Base-by-base conservation (phyloP, 2,888 invertebrate species). In the Meteorus colon region DNA sequence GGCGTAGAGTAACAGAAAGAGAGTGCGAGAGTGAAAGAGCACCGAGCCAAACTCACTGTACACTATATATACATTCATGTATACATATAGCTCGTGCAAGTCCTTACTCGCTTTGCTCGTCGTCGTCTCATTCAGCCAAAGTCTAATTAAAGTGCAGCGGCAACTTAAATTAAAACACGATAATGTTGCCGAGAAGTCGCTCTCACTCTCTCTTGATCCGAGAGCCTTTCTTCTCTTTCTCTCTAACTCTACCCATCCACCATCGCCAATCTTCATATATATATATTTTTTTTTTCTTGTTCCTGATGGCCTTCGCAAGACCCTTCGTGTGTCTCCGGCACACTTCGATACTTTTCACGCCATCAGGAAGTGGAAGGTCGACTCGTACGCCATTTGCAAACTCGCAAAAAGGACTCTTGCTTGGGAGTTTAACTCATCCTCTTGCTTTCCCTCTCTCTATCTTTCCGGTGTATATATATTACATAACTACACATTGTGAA, bases 111-210 rank as follows among this genome's bases (percentile, higher is more conserved):
- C 69, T 84, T 83, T 80, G 81, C 83, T 79, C 80, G 81, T 80
- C 82, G 83, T 83, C 81, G 84, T 85, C 79, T 85, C 84, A 84
- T 86, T 87, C 85, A 84, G 81, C 79, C 86, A 79, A 86, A 88
- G 86, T 88, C 88, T 88, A 88, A 88, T 88, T 88, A 88, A 88
- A 88, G 88, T 87, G 86, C 86, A 87, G 88, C 85, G 81, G 85
- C 86, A 88, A 88, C 87, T 88, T 88, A 88, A 88, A 88, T 88
- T 88, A 88, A 88, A 88, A 88, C 84, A 86, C 85, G 87, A 88
- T 88, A 88, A 88, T 87, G 87, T 88, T 87, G 83, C 86, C 83
- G 82, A 82, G 81, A 75, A 75, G 65, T 45, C 65, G 37, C 34
- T 75, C 45, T 63, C 67, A 34, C 48, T 19, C 31, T 51, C 71